A percentile compares a stretch with the other conserved stretches of the same genome.
Conservation (phyloP, 2,797 vertebrate genomes). For the Silurus aristotelis region DNA sequence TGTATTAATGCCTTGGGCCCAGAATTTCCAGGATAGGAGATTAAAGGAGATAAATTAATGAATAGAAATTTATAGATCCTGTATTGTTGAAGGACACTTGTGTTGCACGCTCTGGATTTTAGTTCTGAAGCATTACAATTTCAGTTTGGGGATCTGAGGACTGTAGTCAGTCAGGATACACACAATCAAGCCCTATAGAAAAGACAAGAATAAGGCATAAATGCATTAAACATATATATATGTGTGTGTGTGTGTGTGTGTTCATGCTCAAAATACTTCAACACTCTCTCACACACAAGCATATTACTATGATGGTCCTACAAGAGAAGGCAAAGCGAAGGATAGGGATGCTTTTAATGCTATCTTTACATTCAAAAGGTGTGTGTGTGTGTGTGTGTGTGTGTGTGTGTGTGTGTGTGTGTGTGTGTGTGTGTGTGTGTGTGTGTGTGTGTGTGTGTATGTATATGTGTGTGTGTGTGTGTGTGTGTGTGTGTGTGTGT, state of each 20-base stretch:
- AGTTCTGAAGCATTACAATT: conserved; percentile 73
- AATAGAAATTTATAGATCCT: background rate
- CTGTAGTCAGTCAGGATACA: conserved; percentile 85
- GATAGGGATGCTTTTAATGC: background rate
- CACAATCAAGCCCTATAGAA: conserved; percentile 73
- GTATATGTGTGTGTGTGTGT: too few species aligned
- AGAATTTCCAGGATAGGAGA: background rate
- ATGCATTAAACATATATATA: background rate
- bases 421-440: too few species aligned
- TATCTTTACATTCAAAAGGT: background rate
- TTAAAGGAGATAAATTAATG: background rate
- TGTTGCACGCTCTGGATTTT: background rate
- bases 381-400: too few species aligned
- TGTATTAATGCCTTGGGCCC: background rate
- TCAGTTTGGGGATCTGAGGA: conserved; percentile 77
- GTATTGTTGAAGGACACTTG: background rate
- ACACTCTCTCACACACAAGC: conserved; percentile 9
- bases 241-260: too few species aligned
- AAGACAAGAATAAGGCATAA: conserved; percentile 15
- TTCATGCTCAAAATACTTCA: too few species aligned
- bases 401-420: too few species aligned
- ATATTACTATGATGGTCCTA: conserved; percentile 92
- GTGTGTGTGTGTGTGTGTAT: background rate
- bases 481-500: too few species aligned
- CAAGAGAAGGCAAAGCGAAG: background rate